Evolutionary conservation across 2,888 invertebrate genomes (phyloP).

Genomic region (Netelia melanura): DNA sequence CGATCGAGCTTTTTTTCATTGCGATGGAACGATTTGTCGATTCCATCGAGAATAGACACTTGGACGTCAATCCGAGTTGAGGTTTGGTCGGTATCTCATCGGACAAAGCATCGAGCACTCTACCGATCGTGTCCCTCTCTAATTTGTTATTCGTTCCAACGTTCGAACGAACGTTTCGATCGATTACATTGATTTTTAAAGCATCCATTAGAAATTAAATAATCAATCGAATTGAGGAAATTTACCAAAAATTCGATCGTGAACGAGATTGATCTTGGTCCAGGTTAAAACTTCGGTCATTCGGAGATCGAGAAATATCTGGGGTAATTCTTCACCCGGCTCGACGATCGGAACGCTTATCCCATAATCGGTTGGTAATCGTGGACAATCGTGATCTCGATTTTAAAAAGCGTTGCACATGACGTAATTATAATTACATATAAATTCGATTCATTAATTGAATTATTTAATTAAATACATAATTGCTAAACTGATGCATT

Average conservation of each 20-base stretch:
- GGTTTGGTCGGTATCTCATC: slow-evolving; percentile 84
- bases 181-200: background rate
- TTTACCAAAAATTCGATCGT: slow-evolving; percentile 90
- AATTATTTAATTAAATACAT: too few species aligned
- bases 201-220: background rate
- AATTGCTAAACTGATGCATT: too few species aligned
- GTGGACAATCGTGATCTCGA: slow-evolving; percentile 91
- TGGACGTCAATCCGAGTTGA: slow-evolving; percentile 85
- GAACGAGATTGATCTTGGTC: slow-evolving; percentile 90
- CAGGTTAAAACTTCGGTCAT: slow-evolving; percentile 89
- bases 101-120: slow-evolving; percentile 88
- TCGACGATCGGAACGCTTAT: slow-evolving; percentile 90
- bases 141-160: slow-evolving; percentile 64
- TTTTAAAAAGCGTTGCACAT: slow-evolving; percentile 59
- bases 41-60: slow-evolving; percentile 86
- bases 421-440: background rate
- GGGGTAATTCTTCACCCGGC: slow-evolving; percentile 91
- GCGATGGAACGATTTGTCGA: slow-evolving; percentile 83
- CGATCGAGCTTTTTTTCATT: slow-evolving; percentile 85
- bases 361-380: slow-evolving; percentile 89
- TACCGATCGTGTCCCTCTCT: slow-evolving; percentile 89
- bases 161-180: background rate
- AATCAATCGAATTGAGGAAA: background rate
- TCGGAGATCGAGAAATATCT: slow-evolving; percentile 91
- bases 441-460: too few species aligned